Evolutionary conservation across 2,888 invertebrate species (phyloP).

Genomic region (Cheilosia scutellata): DNA sequence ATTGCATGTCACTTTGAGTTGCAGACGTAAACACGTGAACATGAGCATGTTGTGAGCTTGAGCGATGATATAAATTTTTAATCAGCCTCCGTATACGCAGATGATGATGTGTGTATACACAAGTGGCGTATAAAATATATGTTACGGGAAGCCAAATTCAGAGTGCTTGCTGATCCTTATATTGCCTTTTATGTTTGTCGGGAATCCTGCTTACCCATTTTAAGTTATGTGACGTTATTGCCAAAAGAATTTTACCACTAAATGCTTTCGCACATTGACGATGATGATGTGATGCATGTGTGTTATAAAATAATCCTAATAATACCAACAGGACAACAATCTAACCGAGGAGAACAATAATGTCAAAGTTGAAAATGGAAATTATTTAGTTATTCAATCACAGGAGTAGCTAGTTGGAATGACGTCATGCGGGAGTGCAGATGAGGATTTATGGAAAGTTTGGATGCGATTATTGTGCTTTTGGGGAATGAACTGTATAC

Average conservation of each 20-base stretch:
- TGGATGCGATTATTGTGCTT: too few relatives aligned
- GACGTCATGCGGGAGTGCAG: not conserved
- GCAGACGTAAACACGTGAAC: constrained; percentile 3
- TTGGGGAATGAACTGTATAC: too few relatives aligned
- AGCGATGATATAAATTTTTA: not conserved
- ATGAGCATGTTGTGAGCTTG: not conserved
- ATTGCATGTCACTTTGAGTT: constrained; percentile 18
- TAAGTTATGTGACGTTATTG: constrained; percentile 23
- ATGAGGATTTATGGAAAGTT: too few relatives aligned
- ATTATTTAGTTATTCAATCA: not conserved
- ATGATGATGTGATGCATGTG: constrained; percentile 3
- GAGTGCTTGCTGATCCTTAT: not conserved
- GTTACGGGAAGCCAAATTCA: not conserved
- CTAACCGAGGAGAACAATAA: not conserved
- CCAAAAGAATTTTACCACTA: not conserved
- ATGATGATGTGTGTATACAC: too few relatives aligned
- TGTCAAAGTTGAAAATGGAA: not conserved
- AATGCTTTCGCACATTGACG: constrained; percentile 1
- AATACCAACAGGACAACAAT: not conserved
- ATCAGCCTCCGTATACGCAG: too few relatives aligned
- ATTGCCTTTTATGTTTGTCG: not conserved
- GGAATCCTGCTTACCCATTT: not conserved
- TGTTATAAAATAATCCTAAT: constrained; percentile 8
- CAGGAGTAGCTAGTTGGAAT: not conserved
- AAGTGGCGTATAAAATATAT: not conserved